Conservation (phyloP, 1,140 invertebrate genomes). For the Meloidogyne exigua region DNA sequence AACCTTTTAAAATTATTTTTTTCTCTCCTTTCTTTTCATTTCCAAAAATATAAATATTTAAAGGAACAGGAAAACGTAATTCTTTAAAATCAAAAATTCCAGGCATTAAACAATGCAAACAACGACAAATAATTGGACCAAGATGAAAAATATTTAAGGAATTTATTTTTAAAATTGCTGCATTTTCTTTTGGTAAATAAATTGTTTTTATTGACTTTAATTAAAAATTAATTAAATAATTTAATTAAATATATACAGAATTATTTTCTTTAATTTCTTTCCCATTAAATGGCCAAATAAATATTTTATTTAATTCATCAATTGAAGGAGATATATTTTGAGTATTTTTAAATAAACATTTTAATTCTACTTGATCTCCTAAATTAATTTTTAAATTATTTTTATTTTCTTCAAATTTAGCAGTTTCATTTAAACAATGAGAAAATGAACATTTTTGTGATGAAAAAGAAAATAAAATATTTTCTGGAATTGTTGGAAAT, state of each 20-base stretch:
- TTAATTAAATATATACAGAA: neutral
- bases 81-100: conserved; percentile 9
- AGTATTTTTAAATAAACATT: neutral
- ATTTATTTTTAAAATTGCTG: neutral
- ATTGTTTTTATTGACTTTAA: neutral
- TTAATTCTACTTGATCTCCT: conserved; percentile 1
- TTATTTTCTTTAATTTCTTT: neutral
- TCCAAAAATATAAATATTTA: neutral
- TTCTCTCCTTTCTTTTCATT: neutral
- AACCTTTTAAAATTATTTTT: neutral
- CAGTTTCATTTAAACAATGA: neutral
- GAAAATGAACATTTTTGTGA: neutral
- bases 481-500: neutral
- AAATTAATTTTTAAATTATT: neutral
- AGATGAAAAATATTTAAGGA: conserved; percentile 23
- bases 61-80: conserved; percentile 3
- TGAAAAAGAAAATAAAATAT: neutral
- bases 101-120: conserved; percentile 29
- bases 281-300: neutral
- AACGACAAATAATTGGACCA: conserved; percentile 26
- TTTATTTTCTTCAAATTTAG: neutral
- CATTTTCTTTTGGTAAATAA: neutral
- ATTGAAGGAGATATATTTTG: neutral
- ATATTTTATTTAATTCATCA: neutral
- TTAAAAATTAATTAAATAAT: neutral